Evolutionary conservation across 2,888 invertebrate species (phyloP).

Genomic region (Nephrotoma flavescens): DNA sequence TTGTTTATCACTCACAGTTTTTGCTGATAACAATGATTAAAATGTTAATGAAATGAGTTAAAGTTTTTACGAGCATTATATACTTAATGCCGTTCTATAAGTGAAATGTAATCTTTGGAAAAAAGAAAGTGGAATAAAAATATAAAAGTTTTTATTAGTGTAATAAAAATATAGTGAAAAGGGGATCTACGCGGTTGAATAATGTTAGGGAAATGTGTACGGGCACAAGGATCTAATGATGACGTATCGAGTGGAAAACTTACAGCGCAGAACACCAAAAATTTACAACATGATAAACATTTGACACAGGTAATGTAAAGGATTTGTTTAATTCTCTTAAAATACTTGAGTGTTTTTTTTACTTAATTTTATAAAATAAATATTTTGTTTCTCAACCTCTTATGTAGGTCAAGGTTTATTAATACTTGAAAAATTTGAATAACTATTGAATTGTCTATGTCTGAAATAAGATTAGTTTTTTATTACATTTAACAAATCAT

Average conservation of each 20-base stretch:
- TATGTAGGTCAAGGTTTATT: too few species aligned
- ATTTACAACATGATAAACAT: neutral
- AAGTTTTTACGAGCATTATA: neutral
- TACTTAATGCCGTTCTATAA: neutral
- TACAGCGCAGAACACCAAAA: neutral
- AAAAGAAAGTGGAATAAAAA: neutral
- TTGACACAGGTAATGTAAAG: conserved; percentile 11
- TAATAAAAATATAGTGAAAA: neutral
- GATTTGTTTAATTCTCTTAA: conserved; percentile 45
- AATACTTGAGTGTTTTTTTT: conserved; percentile 38
- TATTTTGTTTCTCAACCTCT: too few species aligned
- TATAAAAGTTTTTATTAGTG: neutral
- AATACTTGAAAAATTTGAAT: too few species aligned
- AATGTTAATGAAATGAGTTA: neutral
- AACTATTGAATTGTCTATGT: too few species aligned
- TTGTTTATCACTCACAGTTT: neutral
- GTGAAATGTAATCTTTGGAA: neutral
- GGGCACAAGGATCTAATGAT: conserved; percentile 60
- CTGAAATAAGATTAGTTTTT: too few species aligned
- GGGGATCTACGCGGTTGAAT: conserved; percentile 9
- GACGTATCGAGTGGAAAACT: conserved; percentile 36
- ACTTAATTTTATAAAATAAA: too few species aligned
- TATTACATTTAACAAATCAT: too few species aligned
- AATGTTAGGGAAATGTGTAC: conserved; percentile 32
- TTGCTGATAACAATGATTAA: neutral